phyloP scores from a whole-genome alignment of 2,888 invertebrate genomes.

The Tiliacea citrago region DNA sequence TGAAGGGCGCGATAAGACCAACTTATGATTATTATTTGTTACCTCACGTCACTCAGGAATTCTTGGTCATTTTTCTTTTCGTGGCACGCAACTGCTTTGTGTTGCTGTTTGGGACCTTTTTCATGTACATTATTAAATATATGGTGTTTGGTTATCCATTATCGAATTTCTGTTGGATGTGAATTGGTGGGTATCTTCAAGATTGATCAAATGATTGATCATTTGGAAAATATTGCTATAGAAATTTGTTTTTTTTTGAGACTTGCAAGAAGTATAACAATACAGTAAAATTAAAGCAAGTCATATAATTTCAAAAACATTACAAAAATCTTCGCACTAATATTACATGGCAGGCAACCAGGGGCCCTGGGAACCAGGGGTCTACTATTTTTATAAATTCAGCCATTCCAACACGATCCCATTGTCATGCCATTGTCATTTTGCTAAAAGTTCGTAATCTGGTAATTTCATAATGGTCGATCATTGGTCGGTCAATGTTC shows the following conservation, averaged over 20 bases:
- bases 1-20: constrained; percentile 62
- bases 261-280: no score
- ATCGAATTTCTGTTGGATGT: not conserved
- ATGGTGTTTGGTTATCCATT: not conserved
- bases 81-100: constrained; percentile 56
- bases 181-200: not conserved
- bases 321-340: not conserved
- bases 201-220: not conserved
- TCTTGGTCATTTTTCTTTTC: constrained; percentile 53
- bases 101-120: constrained; percentile 14
- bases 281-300: not conserved
- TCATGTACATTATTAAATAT: not conserved
- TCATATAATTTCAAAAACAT: not conserved
- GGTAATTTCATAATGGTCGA: no score
- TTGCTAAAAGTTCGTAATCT: no score
- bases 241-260: no score
- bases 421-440: no score
- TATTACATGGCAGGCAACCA: no score
- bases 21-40: constrained; percentile 67
- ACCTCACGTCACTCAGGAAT: constrained; percentile 62
- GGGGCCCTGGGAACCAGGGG: no score
- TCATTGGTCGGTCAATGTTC: no score
- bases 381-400: no score
- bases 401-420: no score
- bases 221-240: no score